Evolutionary conservation across 2,888 invertebrate species (phyloP).

Genomic region (Xestia rhomboidea): DNA sequence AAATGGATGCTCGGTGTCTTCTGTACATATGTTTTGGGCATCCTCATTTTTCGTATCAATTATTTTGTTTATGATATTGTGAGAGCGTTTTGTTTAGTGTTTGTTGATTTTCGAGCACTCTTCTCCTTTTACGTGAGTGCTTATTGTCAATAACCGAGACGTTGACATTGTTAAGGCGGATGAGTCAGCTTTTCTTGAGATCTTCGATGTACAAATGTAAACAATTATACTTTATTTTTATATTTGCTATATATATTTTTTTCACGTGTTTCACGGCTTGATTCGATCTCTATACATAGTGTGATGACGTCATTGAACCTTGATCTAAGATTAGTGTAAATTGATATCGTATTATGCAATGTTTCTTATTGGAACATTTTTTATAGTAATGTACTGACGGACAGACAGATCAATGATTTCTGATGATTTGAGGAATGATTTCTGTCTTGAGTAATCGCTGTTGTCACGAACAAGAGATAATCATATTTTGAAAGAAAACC

Average conservation of each 20-base stretch:
- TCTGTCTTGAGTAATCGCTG: constrained; percentile 44
- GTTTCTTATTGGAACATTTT: constrained; percentile 60
- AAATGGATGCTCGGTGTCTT: constrained; percentile 65
- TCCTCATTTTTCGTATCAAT: constrained; percentile 62
- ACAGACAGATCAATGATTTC: constrained; percentile 59
- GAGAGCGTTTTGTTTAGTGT: constrained; percentile 60
- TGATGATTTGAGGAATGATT: constrained; percentile 50
- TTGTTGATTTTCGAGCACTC: constrained; percentile 61
- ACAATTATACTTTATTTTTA: constrained; percentile 65
- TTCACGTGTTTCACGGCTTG: constrained; percentile 59
- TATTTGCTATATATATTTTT: constrained; percentile 62
- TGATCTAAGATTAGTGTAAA: constrained; percentile 68
- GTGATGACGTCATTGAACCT: constrained; percentile 65
- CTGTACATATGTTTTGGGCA: constrained; percentile 66
- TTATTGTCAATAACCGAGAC: constrained; percentile 64
- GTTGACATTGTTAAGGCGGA: constrained; percentile 67
- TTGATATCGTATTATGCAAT: constrained; percentile 68
- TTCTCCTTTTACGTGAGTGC: constrained; percentile 61
- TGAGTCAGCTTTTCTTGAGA: constrained; percentile 66
- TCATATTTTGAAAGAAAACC: constrained; percentile 51
- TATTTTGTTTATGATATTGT: constrained; percentile 61
- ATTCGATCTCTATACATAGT: constrained; percentile 61
- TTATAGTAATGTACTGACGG: constrained; percentile 41
- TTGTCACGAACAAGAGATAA: constrained; percentile 52
- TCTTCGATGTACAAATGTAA: constrained; percentile 59